Evolutionary conservation across 2,113 vertebrate species (phyloP).

Genomic region (Falco punctatus): DNA sequence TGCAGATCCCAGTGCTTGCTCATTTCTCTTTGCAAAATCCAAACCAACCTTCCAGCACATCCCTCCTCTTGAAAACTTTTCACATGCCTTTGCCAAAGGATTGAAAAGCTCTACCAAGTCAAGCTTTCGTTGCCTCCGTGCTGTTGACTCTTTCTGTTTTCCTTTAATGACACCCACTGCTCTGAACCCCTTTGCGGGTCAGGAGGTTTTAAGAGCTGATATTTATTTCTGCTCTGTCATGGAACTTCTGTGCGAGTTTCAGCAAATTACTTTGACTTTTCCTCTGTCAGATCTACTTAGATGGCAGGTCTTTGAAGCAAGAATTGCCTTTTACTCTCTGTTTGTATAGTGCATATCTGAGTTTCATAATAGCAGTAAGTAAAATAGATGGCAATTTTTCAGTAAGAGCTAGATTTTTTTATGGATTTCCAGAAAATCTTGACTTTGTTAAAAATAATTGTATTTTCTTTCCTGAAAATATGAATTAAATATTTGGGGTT

Average conservation of each 20-base stretch:
- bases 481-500: background rate
- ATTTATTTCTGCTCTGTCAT: background rate
- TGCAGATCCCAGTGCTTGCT: constrained; percentile 7
- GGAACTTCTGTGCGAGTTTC: constrained; percentile 13
- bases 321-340: background rate
- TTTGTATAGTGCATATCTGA: background rate
- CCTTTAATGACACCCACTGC: background rate
- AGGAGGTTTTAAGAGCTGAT: constrained; percentile 15
- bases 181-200: constrained; percentile 25
- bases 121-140: background rate
- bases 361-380: background rate
- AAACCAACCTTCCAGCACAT: constrained; percentile 8
- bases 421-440: background rate
- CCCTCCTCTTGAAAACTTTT: constrained; percentile 26
- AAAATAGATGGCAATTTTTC: background rate
- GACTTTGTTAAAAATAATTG: background rate
- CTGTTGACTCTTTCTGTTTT: background rate
- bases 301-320: constrained; percentile 1
- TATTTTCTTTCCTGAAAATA: background rate
- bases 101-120: constrained; percentile 16
- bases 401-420: background rate
- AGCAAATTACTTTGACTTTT: constrained; percentile 11
- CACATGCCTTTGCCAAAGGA: constrained; percentile 20
- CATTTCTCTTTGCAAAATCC: constrained; percentile 24
- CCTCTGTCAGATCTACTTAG: background rate